These are phyloP conservation scores for Scomber colias DNA, from an alignment of 2,113 vertebrate genomes.

Conservation along the genomic window DNA sequence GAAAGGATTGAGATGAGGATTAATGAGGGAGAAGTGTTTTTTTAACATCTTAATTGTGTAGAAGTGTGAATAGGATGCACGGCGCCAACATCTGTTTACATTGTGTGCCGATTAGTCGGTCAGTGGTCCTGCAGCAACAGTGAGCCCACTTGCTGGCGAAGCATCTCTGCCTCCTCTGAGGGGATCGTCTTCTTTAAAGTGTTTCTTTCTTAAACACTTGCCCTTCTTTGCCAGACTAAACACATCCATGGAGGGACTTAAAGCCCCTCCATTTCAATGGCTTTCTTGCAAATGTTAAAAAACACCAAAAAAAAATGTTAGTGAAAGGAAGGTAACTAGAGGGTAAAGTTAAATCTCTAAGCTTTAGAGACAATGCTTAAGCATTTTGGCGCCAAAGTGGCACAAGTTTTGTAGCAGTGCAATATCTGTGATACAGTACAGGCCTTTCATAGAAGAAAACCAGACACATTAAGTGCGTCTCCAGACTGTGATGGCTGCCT, in stretches of 20 bases:
- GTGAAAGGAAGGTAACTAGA: conserved; percentile 31
- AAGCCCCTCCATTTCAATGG: conserved; percentile 42
- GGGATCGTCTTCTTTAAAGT: conserved; percentile 70
- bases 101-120: conserved; percentile 82
- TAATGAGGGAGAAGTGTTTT: conserved; percentile 78
- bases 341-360: conserved; percentile 25
- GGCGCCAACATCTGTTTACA: conserved; percentile 77
- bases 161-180: conserved; percentile 48
- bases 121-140: conserved; percentile 76
- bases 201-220: conserved; percentile 68
- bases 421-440: conserved; percentile 9
- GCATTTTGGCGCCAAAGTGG: conserved; percentile 28
- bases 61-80: conserved; percentile 74
- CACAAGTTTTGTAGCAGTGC: conserved; percentile 22
- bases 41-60: conserved; percentile 79
- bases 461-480: conserved; percentile 34
- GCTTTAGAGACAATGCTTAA: conserved; percentile 38
- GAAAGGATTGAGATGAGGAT: conserved; percentile 80
- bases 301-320: conserved; percentile 37
- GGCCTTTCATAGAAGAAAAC: conserved; percentile 14
- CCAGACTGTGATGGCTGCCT: conserved; percentile 36
- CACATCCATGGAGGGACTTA: conserved; percentile 70
- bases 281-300: conserved; percentile 59
- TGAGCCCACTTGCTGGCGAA: conserved; percentile 75
- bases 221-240: conserved; percentile 64